phyloP scores from a whole-genome alignment of 2,888 invertebrate genomes.

The Eupeodes latifasciatus region DNA sequence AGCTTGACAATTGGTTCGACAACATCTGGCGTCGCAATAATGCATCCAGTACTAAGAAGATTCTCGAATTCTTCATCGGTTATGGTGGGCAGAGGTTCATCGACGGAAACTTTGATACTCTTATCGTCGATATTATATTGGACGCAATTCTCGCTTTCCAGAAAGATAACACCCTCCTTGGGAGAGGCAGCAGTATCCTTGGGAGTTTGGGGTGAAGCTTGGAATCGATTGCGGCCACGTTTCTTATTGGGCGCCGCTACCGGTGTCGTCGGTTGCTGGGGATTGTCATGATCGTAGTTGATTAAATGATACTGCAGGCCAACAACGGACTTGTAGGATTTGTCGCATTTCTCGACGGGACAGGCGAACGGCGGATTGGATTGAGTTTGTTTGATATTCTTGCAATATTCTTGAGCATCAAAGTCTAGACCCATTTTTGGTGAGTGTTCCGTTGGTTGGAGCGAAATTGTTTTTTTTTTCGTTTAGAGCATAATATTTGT shows the following conservation, averaged over 20 bases:
- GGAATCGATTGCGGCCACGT: slow-evolving; percentile 86
- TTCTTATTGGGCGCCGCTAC: slow-evolving; percentile 87
- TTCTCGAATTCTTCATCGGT: slow-evolving; percentile 87
- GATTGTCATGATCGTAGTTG: slow-evolving; percentile 93
- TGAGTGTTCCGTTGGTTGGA: slow-evolving; percentile 76
- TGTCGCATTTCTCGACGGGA: slow-evolving; percentile 93
- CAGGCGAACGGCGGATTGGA: slow-evolving; percentile 92
- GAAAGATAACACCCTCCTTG: slow-evolving; percentile 87
- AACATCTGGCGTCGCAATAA: slow-evolving; percentile 81
- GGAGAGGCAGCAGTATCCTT: slow-evolving; percentile 80
- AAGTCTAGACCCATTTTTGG: slow-evolving; percentile 90
- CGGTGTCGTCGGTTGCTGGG: slow-evolving; percentile 87
- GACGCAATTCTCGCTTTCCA: slow-evolving; percentile 93
- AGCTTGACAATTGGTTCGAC: slow-evolving; percentile 85
- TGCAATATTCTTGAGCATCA: slow-evolving; percentile 93
- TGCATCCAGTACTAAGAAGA: slow-evolving; percentile 81
- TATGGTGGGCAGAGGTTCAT: slow-evolving; percentile 89
- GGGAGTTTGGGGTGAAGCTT: slow-evolving; percentile 83
- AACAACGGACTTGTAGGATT: slow-evolving; percentile 93
- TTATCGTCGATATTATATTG: slow-evolving; percentile 94
- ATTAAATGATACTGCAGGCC: slow-evolving; percentile 94
- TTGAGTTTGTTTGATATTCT: slow-evolving; percentile 89
- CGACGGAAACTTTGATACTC: slow-evolving; percentile 87
- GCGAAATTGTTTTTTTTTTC: slow-evolving; percentile 1
- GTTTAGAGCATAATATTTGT: slow-evolving; percentile 69